Evolutionary conservation across 1,140 invertebrate species (phyloP), one percentile per base, ranked within the genome.

Genomic region (Oppia nitens): DNA sequence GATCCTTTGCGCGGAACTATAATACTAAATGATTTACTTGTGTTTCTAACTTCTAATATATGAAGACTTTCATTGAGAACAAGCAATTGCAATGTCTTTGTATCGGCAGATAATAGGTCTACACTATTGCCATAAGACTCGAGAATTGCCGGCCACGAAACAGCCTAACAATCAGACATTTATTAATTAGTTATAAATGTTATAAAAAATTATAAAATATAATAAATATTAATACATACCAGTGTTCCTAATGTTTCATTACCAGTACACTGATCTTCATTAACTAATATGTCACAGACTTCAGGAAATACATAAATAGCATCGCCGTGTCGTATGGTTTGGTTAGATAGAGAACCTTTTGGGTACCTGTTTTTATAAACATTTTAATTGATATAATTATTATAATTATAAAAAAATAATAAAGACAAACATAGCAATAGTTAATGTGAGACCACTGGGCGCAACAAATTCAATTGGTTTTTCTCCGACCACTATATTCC

Each of bases 341-440:
- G 60, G 50, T 66, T 66, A 24, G 53, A 58, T n/a, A 58, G 23
- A 23, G 51, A 53, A n/a, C 47, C 59, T 60, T 60, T 60, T 21
- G 45, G 32, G 26, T 60, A 28, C 47, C 40, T 58, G 20, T 26
- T 17, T 20, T 24, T 27, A 50, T 11, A 17, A 58, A 55, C 17
- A 53, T n/a, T 20, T 20, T 53, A 29, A 54, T 29, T 17, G 20
- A 53, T 32, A 6, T 40, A 9, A 9, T 40, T 40, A 17, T 53
- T 17, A 28, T 23, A n/a, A n/a, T n/a, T n/a, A n/a, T n/a, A n/a
- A n/a, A n/a, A n/a, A n/a, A n/a, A n/a, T n/a, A n/a, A n/a, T n/a
- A n/a, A n/a, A n/a, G n/a, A n/a, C 60, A 64, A 62, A 67, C 66
- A 67, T 67, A 26, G 66, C 63, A 58, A 67, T 67, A 14, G 66